A percentile compares a stretch with the other conserved stretches of the same genome.
Conservation (phyloP, 2,113 vertebrate species). For the Alethe castanea region DNA sequence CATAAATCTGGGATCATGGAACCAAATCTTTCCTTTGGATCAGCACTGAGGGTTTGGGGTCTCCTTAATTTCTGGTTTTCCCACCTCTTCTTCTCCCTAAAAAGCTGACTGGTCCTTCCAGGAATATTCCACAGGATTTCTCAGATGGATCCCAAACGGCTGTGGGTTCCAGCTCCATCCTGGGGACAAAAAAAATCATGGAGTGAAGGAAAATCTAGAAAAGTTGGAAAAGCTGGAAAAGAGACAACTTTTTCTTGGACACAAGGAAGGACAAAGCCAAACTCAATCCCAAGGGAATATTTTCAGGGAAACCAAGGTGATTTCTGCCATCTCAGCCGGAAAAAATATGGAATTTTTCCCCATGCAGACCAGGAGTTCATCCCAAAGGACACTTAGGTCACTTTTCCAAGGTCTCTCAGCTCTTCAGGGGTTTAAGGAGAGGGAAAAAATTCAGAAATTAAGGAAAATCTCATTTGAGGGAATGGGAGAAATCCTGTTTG, state of each 20-base stretch:
- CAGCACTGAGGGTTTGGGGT: neutral
- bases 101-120: neutral
- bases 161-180: neutral
- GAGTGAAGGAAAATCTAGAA: neutral
- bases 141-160: rapidly evolving
- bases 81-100: neutral
- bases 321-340: neutral
- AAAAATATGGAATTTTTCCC: neutral
- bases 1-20: neutral
- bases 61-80: neutral
- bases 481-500: neutral
- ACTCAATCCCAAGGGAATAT: neutral
- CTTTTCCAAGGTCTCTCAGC: neutral
- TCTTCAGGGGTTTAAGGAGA: neutral
- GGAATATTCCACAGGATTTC: neutral
- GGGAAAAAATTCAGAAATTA: neutral
- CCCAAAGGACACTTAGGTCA: neutral
- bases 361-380: neutral
- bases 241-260: neutral
- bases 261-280: neutral
- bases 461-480: neutral
- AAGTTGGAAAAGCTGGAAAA: neutral
- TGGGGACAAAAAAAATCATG: rapidly evolving
- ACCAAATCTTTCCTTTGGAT: neutral
- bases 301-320: neutral